Evolutionary conservation across 2,888 invertebrate genomes (phyloP), one percentile per base, ranked within the genome.

Genomic region (Phasia obesa): DNA sequence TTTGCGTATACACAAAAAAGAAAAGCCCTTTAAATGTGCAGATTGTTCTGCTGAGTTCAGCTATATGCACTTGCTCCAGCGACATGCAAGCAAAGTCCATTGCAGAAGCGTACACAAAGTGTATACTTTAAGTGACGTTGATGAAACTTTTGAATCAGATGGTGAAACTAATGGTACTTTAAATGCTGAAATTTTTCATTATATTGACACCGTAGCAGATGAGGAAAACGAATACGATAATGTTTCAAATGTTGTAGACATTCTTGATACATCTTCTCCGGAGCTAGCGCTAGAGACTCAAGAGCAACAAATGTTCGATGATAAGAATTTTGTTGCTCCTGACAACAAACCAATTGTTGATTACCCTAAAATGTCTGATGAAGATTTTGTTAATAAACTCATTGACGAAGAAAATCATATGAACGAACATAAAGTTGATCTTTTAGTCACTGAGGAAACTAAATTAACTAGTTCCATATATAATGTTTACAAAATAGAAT

Each of bases 11-110:
- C 87, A 87, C 35, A 81, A 84, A 0, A 84, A 84, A 6, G 86
- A 86, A 49, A 75, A 81, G 38, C 85, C 86, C 0, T 86, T 87
- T 27, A 77, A 80, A 57, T 87, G 87, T 59, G 81, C 85, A n/a
- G 69, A 70, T 7, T 87, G 87, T 21, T 84, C 84, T 6, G 69
- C 84, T 35, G 84, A 84, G 42, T 87, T 87, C 55, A 70, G 65
- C 9, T 82, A 78, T 49, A 59, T 85, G 17, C 53, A 47, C 13
- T 84, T 85, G 73, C 74, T 86, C 6, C 86, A 86, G 6, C 76
- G 85, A 13, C 87, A 86, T 69, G 79, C 83, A 25, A 69, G 42
- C 9, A 57, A 53, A 25, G 75, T 76, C 5, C 86, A 86, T 35
- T 62, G 51, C 9, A 73, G 73, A 31, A 31, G 21, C 9, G 21